Conservation (phyloP, 2,888 invertebrate species). For the Glaucopsyche alexis region DNA sequence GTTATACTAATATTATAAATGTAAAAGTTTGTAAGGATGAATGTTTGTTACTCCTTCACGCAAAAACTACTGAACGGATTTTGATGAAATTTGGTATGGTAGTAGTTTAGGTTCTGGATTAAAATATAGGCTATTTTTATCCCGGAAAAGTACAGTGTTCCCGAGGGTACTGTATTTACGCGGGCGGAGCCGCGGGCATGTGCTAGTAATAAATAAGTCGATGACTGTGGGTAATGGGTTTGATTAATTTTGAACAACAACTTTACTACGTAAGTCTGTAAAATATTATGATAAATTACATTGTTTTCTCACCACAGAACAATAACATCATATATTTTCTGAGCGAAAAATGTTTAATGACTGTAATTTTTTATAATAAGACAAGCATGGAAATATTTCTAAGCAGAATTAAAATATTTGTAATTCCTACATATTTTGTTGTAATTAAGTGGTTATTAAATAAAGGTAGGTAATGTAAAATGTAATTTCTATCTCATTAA, state of each 20-base stretch:
- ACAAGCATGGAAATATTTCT: neutral
- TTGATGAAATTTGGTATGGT: too few species aligned
- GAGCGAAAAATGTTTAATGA: conserved; percentile 15
- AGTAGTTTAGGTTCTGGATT: too few species aligned
- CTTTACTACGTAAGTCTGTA: neutral
- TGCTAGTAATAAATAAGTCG: neutral
- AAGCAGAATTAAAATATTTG: neutral
- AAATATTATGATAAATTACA: neutral
- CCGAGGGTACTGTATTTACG: too few species aligned
- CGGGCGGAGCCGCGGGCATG: too few species aligned
- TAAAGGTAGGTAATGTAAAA: neutral
- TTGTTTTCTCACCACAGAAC: neutral
- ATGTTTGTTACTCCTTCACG: too few species aligned
- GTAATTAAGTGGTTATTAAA: neutral
- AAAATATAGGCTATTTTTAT: too few species aligned
- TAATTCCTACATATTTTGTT: neutral
- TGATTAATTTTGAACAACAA: conserved; percentile 5
- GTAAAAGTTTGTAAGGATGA: too few species aligned
- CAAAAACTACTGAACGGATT: too few species aligned
- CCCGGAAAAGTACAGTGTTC: too few species aligned
- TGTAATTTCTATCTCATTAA: too few species aligned
- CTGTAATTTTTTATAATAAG: neutral
- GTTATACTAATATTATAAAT: too few species aligned
- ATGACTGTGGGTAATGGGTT: neutral
- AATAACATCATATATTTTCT: conserved; percentile 7